Evolutionary conservation across 1,140 invertebrate species (phyloP).

Genomic region (Drosophila auraria): DNA sequence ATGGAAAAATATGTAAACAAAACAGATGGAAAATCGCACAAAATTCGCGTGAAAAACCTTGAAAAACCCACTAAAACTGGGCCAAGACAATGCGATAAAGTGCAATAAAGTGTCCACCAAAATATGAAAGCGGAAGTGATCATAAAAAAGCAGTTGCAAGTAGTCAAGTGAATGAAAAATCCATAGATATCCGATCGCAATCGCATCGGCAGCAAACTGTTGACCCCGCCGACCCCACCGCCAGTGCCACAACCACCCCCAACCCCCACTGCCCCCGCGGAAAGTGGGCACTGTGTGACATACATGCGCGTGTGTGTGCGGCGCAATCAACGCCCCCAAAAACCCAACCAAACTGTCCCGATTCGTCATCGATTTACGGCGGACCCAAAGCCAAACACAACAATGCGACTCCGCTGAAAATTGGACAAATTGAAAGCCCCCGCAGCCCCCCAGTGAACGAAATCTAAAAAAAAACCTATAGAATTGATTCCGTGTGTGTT

Average conservation of each 20-base stretch:
- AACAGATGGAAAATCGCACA: slow-evolving; percentile 38
- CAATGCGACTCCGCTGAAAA: slow-evolving; percentile 71
- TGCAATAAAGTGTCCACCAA: neutral
- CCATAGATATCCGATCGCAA: slow-evolving; percentile 50
- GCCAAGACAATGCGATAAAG: neutral
- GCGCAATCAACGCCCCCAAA: slow-evolving; percentile 71
- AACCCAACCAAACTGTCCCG: slow-evolving; percentile 49
- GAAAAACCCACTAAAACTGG: neutral
- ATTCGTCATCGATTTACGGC: slow-evolving; percentile 80
- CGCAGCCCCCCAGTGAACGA: slow-evolving; percentile 24
- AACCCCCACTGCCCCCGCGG: slow-evolving; percentile 13
- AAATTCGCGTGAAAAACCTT: slow-evolving; percentile 31
- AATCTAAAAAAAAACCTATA: slow-evolving; percentile 39
- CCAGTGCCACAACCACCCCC: slow-evolving; percentile 38
- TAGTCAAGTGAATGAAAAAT: slow-evolving; percentile 61
- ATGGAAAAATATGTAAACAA: slow-evolving; percentile 65
- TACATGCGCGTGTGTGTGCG: slow-evolving; percentile 50
- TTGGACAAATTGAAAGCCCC: slow-evolving; percentile 57
- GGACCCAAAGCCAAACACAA: slow-evolving; percentile 73
- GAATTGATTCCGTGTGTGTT: slow-evolving; percentile 24
- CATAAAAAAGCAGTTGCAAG: neutral
- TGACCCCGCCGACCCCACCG: slow-evolving; percentile 69
- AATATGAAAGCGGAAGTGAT: neutral
- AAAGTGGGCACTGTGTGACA: slow-evolving; percentile 42
- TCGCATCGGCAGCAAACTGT: slow-evolving; percentile 59